A percentile compares a stretch with the other conserved stretches of the same genome.
Evolutionary conservation across 2,888 invertebrate species (phyloP).

Genomic region (Dinocampus coccinellae): DNA sequence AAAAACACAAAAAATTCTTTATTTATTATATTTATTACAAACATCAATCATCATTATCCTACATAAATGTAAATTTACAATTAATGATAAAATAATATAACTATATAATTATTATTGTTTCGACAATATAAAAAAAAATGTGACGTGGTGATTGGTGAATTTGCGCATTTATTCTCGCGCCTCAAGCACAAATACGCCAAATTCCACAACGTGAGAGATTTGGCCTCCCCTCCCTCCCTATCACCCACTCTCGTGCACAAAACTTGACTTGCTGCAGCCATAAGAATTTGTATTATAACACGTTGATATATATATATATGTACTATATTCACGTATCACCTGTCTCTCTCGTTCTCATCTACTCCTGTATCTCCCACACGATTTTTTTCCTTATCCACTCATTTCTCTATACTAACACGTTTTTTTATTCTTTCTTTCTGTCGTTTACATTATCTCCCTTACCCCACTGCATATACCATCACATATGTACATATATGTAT

Average conservation of each 20-base stretch:
- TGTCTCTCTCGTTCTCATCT: no score
- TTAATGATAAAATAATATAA: background rate
- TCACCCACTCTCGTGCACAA: no score
- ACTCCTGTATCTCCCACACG: conserved; percentile 30
- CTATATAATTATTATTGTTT: conserved; percentile 1
- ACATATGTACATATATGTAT: conserved; percentile 39
- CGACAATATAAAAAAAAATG: background rate
- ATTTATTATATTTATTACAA: background rate
- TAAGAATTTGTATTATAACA: conserved; percentile 39
- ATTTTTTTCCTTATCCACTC: conserved; percentile 31
- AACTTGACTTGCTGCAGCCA: conserved; percentile 32
- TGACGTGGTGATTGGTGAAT: background rate
- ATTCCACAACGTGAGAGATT: conserved; percentile 43
- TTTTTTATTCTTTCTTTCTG: conserved; percentile 39
- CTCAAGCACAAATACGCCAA: conserved; percentile 44
- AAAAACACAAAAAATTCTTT: background rate
- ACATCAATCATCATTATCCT: background rate
- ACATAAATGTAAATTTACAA: background rate
- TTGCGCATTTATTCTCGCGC: conserved; percentile 36
- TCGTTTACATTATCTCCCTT: conserved; percentile 15
- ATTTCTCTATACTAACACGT: conserved; percentile 19
- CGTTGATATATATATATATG: background rate
- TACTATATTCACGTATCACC: no score
- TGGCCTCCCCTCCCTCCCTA: background rate
- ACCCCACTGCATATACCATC: conserved; percentile 38